These are phyloP conservation scores for Myopa testacea DNA, from an alignment of 2,888 invertebrate species.

Conservation along the genomic window DNA sequence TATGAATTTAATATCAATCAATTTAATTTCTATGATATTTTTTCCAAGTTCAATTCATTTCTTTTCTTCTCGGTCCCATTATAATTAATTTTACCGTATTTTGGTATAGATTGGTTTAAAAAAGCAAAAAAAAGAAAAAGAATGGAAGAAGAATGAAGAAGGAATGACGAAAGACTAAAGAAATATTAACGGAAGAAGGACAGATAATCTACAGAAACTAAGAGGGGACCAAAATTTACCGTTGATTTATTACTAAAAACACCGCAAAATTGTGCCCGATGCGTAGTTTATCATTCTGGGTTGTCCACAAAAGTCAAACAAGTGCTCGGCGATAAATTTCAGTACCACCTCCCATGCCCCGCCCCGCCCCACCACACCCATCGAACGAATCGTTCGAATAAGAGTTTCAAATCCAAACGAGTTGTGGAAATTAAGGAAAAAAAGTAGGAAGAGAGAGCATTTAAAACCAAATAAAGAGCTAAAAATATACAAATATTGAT, in stretches of 20 bases:
- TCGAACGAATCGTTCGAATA: not conserved
- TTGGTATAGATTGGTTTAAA: no score
- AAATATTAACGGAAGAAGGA: no score
- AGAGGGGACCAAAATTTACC: not conserved
- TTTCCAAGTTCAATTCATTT: no score
- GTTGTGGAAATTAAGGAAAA: no score
- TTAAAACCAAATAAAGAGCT: not conserved
- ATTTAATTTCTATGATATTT: no score
- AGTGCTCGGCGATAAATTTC: not conserved
- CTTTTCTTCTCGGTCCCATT: no score
- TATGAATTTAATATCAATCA: no score
- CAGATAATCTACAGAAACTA: not conserved
- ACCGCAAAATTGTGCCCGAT: constrained; percentile 7
- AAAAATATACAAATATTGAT: not conserved
- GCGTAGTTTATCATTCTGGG: not conserved
- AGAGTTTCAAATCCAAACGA: not conserved
- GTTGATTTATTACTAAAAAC: constrained; percentile 1
- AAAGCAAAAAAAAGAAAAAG: no score
- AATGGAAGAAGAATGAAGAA: no score
- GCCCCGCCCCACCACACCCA: not conserved
- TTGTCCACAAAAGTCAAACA: not conserved
- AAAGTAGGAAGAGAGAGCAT: not conserved
- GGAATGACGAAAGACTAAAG: no score
- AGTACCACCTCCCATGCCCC: not conserved
- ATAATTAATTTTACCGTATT: no score